Evolutionary conservation across 2,797 vertebrate species (phyloP).

Genomic region (Cyclura pinguis): DNA sequence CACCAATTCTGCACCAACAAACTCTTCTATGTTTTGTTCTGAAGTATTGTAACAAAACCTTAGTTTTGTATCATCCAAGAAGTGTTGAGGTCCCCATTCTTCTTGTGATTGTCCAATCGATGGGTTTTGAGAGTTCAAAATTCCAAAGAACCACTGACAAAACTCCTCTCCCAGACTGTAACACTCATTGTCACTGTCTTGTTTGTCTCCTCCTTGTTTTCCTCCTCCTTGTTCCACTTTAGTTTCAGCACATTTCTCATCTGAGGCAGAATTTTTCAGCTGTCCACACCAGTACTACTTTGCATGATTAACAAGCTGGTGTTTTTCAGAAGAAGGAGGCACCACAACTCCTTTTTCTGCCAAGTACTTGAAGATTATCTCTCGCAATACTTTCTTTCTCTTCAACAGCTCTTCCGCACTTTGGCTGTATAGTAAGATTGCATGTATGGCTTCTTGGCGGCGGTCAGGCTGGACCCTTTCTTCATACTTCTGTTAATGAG

Average conservation of each 20-base stretch:
- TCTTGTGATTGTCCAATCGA: slow-evolving; percentile 78
- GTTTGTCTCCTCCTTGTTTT: slow-evolving; percentile 33
- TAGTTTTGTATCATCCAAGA: slow-evolving; percentile 90
- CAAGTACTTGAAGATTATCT: slow-evolving; percentile 92
- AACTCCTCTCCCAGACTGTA: slow-evolving; percentile 87
- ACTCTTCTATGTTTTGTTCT: slow-evolving; percentile 83
- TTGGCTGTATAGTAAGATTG: slow-evolving; percentile 88
- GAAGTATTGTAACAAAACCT: slow-evolving; percentile 82
- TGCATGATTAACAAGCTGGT: slow-evolving; percentile 84
- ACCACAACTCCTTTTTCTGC: slow-evolving; percentile 82
- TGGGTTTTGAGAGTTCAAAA: slow-evolving; percentile 94
- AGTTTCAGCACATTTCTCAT: slow-evolving; percentile 26
- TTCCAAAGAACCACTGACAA: slow-evolving; percentile 93
- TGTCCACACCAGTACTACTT: slow-evolving; percentile 84
- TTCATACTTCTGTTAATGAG: no score
- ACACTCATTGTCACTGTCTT: slow-evolving; percentile 67
- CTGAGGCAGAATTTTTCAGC: not conserved
- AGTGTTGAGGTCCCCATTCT: slow-evolving; percentile 95
- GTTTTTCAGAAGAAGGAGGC: slow-evolving; percentile 88
- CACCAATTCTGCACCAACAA: slow-evolving; percentile 88
- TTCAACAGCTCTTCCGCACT: slow-evolving; percentile 89
- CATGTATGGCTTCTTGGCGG: slow-evolving; percentile 89
- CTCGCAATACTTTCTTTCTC: slow-evolving; percentile 90
- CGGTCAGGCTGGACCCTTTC: no score
- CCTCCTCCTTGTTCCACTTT: slow-evolving; percentile 51